A percentile compares a stretch with the other conserved stretches of the same genome.
phyloP scores from a whole-genome alignment of 2,797 vertebrate genomes.

The Limosa lapponica region DNA sequence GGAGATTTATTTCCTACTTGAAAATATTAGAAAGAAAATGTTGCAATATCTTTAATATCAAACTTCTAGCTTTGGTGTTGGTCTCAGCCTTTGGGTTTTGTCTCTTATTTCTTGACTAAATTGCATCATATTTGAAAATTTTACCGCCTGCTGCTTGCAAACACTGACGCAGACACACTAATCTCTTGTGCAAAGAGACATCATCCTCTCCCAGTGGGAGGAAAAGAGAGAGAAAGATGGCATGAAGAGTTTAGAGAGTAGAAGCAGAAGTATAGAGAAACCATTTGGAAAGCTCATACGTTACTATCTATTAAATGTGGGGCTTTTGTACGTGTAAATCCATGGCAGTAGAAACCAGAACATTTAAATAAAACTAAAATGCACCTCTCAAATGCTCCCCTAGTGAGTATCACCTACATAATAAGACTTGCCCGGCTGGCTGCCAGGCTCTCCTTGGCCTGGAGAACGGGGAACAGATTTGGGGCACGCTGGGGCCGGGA shows the following conservation, averaged over 20 bases:
- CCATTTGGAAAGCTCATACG: background rate
- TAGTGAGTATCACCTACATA: background rate
- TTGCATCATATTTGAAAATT: background rate
- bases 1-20: slow-evolving; percentile 60
- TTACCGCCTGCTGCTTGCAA: background rate
- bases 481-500: background rate
- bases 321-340: background rate
- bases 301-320: background rate
- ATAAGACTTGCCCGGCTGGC: background rate
- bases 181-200: background rate
- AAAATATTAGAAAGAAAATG: slow-evolving; percentile 51
- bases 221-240: background rate
- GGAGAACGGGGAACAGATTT: background rate
- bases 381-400: background rate
- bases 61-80: background rate
- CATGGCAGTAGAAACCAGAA: background rate
- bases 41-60: slow-evolving; percentile 36
- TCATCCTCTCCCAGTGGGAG: background rate
- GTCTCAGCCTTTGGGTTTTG: background rate
- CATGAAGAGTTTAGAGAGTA: background rate
- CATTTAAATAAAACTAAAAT: slow-evolving; percentile 38
- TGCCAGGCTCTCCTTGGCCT: background rate
- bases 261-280: background rate
- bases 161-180: background rate
- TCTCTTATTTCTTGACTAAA: background rate